Evolutionary conservation across 2,113 vertebrate genomes (phyloP).

Genomic region (Mirza zaza): DNA sequence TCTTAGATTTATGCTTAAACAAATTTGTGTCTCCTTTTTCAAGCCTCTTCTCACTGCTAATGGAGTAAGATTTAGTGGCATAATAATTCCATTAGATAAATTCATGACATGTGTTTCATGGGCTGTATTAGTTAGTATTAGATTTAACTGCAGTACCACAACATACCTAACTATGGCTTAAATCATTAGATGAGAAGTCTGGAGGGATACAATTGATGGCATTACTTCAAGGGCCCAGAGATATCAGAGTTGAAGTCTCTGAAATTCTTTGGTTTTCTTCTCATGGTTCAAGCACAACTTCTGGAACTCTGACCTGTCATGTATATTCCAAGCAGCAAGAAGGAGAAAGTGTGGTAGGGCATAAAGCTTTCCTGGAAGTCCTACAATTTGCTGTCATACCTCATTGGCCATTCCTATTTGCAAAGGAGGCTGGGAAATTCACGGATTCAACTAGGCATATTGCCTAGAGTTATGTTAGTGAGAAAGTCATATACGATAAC

Average conservation of each 20-base stretch:
- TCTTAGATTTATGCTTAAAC: slow-evolving; percentile 31
- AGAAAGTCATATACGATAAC: neutral
- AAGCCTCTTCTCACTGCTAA: neutral
- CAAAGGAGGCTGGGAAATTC: neutral
- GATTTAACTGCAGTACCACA: neutral
- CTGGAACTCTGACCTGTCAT: neutral
- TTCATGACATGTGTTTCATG: neutral
- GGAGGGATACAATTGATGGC: neutral
- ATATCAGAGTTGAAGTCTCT: neutral
- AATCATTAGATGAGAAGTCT: neutral
- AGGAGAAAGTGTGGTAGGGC: neutral
- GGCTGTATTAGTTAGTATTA: neutral
- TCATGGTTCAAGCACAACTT: neutral
- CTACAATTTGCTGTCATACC: neutral
- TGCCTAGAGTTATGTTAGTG: neutral
- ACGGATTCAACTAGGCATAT: neutral
- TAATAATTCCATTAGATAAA: slow-evolving; percentile 2
- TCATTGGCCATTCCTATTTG: neutral
- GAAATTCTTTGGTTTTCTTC: neutral
- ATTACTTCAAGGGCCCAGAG: neutral
- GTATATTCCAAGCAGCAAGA: neutral
- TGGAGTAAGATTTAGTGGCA: neutral
- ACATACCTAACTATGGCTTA: neutral
- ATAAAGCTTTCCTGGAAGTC: neutral
- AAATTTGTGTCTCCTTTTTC: neutral